Evolutionary conservation across 1,140 invertebrate species (phyloP), one percentile per base, ranked within the genome.

Genomic region (Zaprionus tsacasi): DNA sequence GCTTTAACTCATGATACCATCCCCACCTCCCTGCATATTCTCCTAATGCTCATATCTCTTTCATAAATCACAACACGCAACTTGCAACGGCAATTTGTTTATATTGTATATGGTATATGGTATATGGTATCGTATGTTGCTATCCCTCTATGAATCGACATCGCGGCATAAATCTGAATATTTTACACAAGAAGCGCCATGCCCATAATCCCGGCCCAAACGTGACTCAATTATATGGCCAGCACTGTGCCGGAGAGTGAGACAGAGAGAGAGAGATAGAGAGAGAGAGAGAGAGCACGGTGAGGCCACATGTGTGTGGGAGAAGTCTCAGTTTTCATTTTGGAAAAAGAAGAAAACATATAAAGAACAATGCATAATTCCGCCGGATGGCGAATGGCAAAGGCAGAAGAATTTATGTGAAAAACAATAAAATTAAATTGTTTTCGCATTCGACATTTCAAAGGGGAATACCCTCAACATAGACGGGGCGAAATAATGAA

Each of bases 391-490:
- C 27, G 27, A 3, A 30, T 30, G 59, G 63, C 59, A 69, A 69
- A 61, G 33, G 21, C n/a, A 52, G 43, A 68, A 60, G 63, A 91
- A 91, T 92, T 92, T 91, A 92, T 92, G 91, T 72, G 91, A 75
- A 91, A 91, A 91, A 86, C 91, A 92, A 92, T 92, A 91, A 91
- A 92, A 91, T 91, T 91, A 91, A 91, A 92, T 92, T 89, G 91
- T 92, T 91, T 91, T 91, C 86, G 79, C 90, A 91, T 91, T 90
- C 78, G 63, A 74, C 79, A 86, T 59, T 80, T 70, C 33, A 35
- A 76, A 79, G 56, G 40, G 40, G 40, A 45, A 45, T 38, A 54
- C 38, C 36, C 13, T 54, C 58, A 77, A 50, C 79, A 88, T 79
- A 83, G 75, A 80, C 78, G 89, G 83, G 83, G 83, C 77, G 68